Base-by-base conservation (phyloP, 2,113 vertebrate species). In the Pipra filicauda region DNA sequence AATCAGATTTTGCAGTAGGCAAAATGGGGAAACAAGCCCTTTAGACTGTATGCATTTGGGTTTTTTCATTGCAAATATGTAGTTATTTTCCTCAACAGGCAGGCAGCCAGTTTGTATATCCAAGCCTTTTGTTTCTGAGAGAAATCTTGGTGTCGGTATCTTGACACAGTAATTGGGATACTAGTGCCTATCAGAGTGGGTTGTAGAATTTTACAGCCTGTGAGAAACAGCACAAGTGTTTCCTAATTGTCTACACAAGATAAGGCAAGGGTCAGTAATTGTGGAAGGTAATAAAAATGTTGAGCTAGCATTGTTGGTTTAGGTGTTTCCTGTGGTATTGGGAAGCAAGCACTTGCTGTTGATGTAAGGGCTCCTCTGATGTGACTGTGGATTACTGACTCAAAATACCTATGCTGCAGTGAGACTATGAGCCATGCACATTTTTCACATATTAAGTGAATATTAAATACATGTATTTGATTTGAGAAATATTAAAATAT, bases 131-230 rank as follows among this genome's bases (percentile, higher is more conserved):
- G 44, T 93, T 96, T 94, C 75, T 77, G 80, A 62, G 48, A 73
- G 78, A 51, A 94, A 83, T 62, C 82, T 95, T 95, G 87, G 85
- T 96, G 85, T 90, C 71, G 88, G 57, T 96, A 80, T 97, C 95
- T 96, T 94, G 95, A 96, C 96, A 72, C 37, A 51, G 46, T 97
- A 97, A 91, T 95, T 96, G 92, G 88, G 91, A 85, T 86, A 55
- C 58, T 93, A 72, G 20, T 96, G 64, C 76, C 86, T 91, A 81
- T 97, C 88, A 97, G 48, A 97, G 94, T 70, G 49, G 73, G 49
- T 59, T 84, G 55, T 97, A 91, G 95, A 67, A 88, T 96, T 97
- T 96, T 96, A 83, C 28, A 86, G 49, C 94, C 55, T 85, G 62
- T 95, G 59, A 85, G 95, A 91, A 97, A 87, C 89, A 84, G 54